Conservation (phyloP, 2,888 invertebrate genomes). For the Neuroscelio doddi region DNA sequence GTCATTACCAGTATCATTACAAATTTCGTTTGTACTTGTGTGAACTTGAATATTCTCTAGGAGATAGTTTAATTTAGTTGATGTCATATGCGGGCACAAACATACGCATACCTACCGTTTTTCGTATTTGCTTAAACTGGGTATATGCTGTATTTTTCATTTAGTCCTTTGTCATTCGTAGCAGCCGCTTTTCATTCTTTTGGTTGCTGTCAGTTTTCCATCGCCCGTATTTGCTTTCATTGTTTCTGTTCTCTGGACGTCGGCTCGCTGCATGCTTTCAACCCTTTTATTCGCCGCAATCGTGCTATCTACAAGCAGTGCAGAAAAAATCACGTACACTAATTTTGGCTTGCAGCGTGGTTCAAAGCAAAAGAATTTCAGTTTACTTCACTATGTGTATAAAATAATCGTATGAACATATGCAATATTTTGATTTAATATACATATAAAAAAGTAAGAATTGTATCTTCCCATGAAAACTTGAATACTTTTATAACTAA, state of each 20-base stretch:
- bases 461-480: too few species aligned
- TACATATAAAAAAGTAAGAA: too few species aligned
- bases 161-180: constrained; percentile 62
- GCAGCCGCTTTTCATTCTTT: constrained; percentile 61
- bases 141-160: constrained; percentile 58
- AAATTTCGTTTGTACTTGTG: neutral
- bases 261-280: constrained; percentile 25
- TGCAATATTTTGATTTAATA: too few species aligned
- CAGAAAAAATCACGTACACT: constrained; percentile 22
- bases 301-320: constrained; percentile 1
- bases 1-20: too few species aligned
- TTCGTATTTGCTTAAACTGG: constrained; percentile 58
- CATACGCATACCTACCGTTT: constrained; percentile 30
- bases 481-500: too few species aligned
- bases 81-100: constrained; percentile 39
- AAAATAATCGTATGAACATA: neutral
- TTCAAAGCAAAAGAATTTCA: too few species aligned
- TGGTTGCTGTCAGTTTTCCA: constrained; percentile 60
- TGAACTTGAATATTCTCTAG: too few species aligned
- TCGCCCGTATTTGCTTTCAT: constrained; percentile 68
- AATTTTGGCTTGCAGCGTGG: constrained; percentile 12
- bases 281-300: constrained; percentile 32
- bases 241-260: constrained; percentile 56
- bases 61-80: constrained; percentile 28
- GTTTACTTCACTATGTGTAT: constrained; percentile 7